A percentile compares a stretch with the other conserved stretches of the same genome.
Conservation (phyloP, 2,797 vertebrate species). For the Clarias laeviceps region DNA sequence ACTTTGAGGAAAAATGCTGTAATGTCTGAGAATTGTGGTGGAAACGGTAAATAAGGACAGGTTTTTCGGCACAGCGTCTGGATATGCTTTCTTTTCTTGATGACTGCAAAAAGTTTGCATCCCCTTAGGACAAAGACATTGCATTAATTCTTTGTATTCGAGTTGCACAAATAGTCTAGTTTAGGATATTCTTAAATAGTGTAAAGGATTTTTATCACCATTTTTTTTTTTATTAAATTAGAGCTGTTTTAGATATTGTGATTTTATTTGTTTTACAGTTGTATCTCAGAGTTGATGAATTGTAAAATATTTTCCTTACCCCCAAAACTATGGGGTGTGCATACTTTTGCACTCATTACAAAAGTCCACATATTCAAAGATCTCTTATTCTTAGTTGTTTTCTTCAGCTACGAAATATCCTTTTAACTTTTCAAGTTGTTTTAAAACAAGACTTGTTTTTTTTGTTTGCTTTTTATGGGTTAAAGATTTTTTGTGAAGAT, state of each 20-base stretch:
- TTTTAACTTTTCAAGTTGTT: background rate
- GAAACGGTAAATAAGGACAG: background rate
- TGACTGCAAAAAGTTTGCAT: background rate
- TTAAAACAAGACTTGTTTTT: conserved; percentile 1
- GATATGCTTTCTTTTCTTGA: background rate
- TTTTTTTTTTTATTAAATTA: background rate
- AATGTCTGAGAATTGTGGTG: background rate
- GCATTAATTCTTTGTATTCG: background rate
- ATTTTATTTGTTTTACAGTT: background rate
- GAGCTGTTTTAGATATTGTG: background rate
- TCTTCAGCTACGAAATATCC: background rate
- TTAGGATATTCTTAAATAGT: background rate
- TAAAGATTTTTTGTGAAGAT: background rate
- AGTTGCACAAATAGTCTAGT: background rate
- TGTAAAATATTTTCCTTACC: background rate
- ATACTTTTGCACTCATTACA: background rate
- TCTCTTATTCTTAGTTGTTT: background rate
- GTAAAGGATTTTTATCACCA: background rate
- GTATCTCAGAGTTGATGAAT: background rate
- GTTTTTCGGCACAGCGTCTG: background rate
- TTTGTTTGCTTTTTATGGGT: background rate
- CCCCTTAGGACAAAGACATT: background rate
- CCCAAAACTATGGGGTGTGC: background rate
- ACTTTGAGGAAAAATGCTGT: background rate
- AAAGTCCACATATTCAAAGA: background rate